phyloP scores from a whole-genome alignment of 2,797 vertebrate species.

The Geotrypetes seraphini region DNA sequence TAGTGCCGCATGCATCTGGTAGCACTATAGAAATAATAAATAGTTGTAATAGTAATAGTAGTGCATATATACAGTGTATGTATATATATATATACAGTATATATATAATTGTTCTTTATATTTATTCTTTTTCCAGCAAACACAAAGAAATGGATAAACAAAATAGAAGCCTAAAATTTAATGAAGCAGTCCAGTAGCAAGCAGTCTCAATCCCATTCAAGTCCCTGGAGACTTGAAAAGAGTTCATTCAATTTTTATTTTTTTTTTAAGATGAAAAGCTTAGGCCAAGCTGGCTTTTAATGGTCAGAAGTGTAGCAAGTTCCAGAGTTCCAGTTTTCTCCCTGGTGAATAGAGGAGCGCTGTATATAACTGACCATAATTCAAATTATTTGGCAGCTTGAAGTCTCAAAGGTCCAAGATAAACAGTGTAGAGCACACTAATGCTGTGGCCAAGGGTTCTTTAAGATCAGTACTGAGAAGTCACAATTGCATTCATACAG shows the following conservation, averaged over 20 bases:
- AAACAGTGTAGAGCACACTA: slow-evolving; percentile 60
- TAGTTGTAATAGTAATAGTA: too few relatives aligned
- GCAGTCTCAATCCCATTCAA: slow-evolving; percentile 21
- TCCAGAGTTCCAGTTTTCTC: slow-evolving; percentile 56
- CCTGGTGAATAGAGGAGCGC: slow-evolving; percentile 53
- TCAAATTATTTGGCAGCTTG: slow-evolving; percentile 70
- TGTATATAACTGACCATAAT: slow-evolving; percentile 68
- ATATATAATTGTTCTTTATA: too few relatives aligned
- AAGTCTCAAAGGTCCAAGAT: slow-evolving; percentile 59
- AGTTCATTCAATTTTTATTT: slow-evolving; percentile 34
- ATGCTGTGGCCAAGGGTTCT: slow-evolving; percentile 54
- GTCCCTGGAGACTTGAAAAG: slow-evolving; percentile 31
- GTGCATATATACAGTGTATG: too few relatives aligned
- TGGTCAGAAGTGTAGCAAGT: slow-evolving; percentile 66
- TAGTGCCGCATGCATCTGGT: too few relatives aligned
- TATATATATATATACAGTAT: too few relatives aligned
- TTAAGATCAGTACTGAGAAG: slow-evolving; percentile 16
- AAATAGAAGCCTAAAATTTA: slow-evolving; percentile 23
- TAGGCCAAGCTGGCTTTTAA: slow-evolving; percentile 67
- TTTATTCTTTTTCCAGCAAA: too few relatives aligned
- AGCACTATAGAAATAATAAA: too few relatives aligned
- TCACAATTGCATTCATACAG: neutral
- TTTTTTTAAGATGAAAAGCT: slow-evolving; percentile 67
- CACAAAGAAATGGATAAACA: neutral
- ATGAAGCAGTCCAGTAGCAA: slow-evolving; percentile 11